Percentiles rank a stretch among this genome's conserved stretches.
These are phyloP conservation scores for Drosophila longiperda DNA, from an alignment of 2,888 invertebrate species.

Conservation along the genomic window DNA sequence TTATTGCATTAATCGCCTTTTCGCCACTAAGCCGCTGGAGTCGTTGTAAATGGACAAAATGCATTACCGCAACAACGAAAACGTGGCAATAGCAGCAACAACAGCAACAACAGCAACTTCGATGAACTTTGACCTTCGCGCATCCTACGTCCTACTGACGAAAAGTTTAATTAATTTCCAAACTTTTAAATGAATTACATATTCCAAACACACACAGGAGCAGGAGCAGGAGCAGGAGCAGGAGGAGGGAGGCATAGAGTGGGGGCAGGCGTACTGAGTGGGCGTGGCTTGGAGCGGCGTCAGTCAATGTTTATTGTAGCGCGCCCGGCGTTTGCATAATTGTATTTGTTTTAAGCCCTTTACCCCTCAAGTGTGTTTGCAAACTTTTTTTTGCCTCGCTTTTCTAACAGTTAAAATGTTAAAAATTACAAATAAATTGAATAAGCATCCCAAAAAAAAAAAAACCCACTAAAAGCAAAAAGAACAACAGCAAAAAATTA, in stretches of 20 bases:
- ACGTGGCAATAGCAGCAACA: not conserved
- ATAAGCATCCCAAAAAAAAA: slow-evolving; percentile 50
- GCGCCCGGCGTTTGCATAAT: slow-evolving; percentile 56
- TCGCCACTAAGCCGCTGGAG: slow-evolving; percentile 55
- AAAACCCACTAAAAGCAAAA: slow-evolving; percentile 30
- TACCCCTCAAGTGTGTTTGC: slow-evolving; percentile 32
- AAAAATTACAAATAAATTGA: slow-evolving; percentile 80
- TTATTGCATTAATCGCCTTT: slow-evolving; percentile 70
- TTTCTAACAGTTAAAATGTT: slow-evolving; percentile 73
- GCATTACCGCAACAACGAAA: slow-evolving; percentile 47
- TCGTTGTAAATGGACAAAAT: slow-evolving; percentile 66
- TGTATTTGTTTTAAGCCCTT: slow-evolving; percentile 70
- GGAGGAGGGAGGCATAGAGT: slow-evolving; percentile 16
- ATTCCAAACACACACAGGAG: slow-evolving; percentile 72
- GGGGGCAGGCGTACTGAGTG: not conserved
- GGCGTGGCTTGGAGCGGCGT: slow-evolving; percentile 9
- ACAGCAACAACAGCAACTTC: not conserved
- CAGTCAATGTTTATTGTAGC: slow-evolving; percentile 35
- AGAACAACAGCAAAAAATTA: slow-evolving; percentile 47
- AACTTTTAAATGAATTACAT: slow-evolving; percentile 77
- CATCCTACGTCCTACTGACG: not conserved
- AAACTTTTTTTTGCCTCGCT: slow-evolving; percentile 51
- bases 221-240: too few species aligned
- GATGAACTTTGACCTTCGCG: slow-evolving; percentile 37
- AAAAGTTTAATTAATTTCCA: slow-evolving; percentile 73